Conservation (phyloP, 1,140 invertebrate species). For the Neoseiulus cucumeris region DNA sequence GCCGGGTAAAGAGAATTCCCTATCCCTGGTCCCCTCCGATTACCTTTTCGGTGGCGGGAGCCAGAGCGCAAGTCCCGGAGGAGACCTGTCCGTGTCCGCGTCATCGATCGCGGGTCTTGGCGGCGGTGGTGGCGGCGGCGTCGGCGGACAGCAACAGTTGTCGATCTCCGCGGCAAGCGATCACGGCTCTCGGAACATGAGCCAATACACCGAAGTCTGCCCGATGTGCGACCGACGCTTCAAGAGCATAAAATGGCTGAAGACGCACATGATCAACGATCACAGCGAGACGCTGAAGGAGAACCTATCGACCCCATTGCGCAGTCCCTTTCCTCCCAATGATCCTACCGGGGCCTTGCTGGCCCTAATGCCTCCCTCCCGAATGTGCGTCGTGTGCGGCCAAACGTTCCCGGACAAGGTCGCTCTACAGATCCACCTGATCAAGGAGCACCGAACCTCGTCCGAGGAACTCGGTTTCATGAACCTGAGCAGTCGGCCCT, state of each 20-base stretch:
- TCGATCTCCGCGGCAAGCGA: slow-evolving; percentile 29
- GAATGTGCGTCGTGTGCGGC: slow-evolving; percentile 32
- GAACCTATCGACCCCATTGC: slow-evolving; percentile 25
- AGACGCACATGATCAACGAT: slow-evolving; percentile 64
- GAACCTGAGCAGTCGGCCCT: slow-evolving; percentile 8
- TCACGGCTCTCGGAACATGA: slow-evolving; percentile 40
- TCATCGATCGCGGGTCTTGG: slow-evolving; percentile 29
- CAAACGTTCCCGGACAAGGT: slow-evolving; percentile 31
- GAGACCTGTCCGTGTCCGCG: slow-evolving; percentile 18
- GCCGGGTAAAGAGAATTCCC: slow-evolving; percentile 15
- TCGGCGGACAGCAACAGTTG: slow-evolving; percentile 1
- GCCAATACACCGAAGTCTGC: slow-evolving; percentile 55
- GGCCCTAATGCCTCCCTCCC: background rate
- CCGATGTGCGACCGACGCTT: slow-evolving; percentile 67
- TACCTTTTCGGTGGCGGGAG: slow-evolving; percentile 8
- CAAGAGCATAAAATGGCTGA: slow-evolving; percentile 67
- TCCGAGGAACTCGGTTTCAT: slow-evolving; percentile 21
- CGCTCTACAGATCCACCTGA: slow-evolving; percentile 35
- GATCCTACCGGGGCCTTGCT: slow-evolving; percentile 1
- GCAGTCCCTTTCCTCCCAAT: background rate
- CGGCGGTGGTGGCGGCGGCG: slow-evolving; percentile 13
- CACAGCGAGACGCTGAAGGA: slow-evolving; percentile 51
- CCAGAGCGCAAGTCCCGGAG: slow-evolving; percentile 27
- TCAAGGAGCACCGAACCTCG: slow-evolving; percentile 32
- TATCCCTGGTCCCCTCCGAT: slow-evolving; percentile 12